These are phyloP conservation scores for Metopia argyrocephala DNA, from an alignment of 2,888 invertebrate genomes.

Conservation along the genomic window DNA sequence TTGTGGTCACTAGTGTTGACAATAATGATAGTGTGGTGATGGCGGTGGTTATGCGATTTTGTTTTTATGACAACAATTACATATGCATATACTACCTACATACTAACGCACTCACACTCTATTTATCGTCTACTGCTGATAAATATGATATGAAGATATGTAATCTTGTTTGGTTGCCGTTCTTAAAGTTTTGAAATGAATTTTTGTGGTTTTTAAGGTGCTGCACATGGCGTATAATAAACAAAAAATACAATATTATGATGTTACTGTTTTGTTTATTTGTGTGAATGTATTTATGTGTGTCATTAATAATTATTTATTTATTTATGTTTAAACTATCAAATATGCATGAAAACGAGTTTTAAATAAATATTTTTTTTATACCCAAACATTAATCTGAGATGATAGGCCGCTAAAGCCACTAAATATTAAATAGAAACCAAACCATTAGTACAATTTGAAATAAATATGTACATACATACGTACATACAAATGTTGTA, in stretches of 20 bases:
- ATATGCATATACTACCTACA: neutral
- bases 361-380: neutral
- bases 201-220: slow-evolving; percentile 24
- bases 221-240: neutral
- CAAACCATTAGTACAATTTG: neutral
- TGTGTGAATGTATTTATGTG: neutral
- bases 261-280: neutral
- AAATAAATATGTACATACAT: no score
- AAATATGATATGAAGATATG: neutral
- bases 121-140: neutral
- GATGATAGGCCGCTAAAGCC: neutral
- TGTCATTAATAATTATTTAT: neutral
- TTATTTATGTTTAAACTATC: neutral
- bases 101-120: no score
- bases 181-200: slow-evolving; percentile 10
- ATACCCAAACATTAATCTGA: neutral
- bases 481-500: no score
- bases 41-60: neutral
- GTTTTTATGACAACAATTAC: slow-evolving; percentile 4
- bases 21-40: slow-evolving; percentile 10
- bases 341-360: neutral
- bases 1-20: slow-evolving; percentile 28
- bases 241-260: neutral
- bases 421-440: neutral
- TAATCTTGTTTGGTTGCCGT: neutral